Evolutionary conservation across 2,113 vertebrate species (phyloP).

Genomic region (Gopherus evgoodei): DNA sequence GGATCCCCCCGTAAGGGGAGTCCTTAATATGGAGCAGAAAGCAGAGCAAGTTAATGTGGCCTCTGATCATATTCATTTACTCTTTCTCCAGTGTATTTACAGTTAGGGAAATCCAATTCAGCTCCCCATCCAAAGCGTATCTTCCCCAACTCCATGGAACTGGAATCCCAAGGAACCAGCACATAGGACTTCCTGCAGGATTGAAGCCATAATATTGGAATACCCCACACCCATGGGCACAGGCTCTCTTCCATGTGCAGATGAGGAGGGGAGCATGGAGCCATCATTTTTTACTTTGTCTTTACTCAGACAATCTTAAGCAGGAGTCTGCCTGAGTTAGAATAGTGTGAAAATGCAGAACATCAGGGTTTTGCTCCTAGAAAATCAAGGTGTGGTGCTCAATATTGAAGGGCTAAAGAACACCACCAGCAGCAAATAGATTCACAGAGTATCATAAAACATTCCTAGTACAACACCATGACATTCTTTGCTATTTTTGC

Average conservation of each 20-base stretch:
- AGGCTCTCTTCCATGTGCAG: background rate
- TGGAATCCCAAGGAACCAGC: conserved; percentile 25
- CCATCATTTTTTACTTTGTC: background rate
- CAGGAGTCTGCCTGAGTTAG: background rate
- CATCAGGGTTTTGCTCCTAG: background rate
- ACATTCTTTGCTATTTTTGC: background rate
- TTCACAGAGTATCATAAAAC: background rate
- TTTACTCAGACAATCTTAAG: background rate
- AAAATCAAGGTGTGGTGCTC: background rate
- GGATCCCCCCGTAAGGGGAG: background rate
- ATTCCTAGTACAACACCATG: background rate
- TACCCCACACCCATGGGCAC: background rate
- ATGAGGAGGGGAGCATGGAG: background rate
- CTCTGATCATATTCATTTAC: background rate
- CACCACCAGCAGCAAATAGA: background rate
- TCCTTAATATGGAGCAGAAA: background rate
- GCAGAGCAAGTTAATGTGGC: background rate
- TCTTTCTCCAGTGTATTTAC: background rate
- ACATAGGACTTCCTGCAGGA: conserved; percentile 25
- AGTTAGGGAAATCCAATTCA: background rate
- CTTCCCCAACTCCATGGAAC: accelerated
- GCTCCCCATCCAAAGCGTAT: background rate
- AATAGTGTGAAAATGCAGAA: background rate
- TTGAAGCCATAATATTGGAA: background rate
- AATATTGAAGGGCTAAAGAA: background rate